These are phyloP conservation scores for Pomacea maculata DNA, from an alignment of 1,140 invertebrate species.

Conservation along the genomic window DNA sequence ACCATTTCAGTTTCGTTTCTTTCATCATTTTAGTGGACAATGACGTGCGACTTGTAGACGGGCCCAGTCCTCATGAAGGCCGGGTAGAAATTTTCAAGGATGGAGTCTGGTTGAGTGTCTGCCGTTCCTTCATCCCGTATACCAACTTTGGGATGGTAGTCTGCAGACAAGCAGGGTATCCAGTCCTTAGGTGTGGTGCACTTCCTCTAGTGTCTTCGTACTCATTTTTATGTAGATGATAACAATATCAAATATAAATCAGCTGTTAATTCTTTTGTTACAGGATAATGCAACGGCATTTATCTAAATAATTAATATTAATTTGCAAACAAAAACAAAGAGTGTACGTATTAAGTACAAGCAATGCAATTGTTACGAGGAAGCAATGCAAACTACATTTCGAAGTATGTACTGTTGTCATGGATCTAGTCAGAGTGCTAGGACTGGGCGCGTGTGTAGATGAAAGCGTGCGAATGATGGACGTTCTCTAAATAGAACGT, in stretches of 20 bases:
- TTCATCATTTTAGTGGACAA: no score
- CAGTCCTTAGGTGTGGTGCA: not conserved
- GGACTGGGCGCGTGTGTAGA: no score
- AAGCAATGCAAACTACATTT: no score
- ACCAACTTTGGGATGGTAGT: not conserved
- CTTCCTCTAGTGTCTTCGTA: not conserved
- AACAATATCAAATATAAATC: not conserved
- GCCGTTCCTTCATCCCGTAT: not conserved
- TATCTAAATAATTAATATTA: no score
- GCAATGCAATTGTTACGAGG: not conserved
- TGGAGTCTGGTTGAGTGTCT: conserved; percentile 7
- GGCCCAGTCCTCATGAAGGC: not conserved
- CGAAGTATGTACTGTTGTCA: no score
- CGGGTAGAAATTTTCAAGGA: not conserved
- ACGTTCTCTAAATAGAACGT: no score
- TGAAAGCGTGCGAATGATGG: no score
- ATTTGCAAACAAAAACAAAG: no score
- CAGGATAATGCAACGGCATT: no score
- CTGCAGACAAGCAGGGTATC: conserved; percentile 1
- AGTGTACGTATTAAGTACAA: not conserved
- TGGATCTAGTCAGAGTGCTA: no score
- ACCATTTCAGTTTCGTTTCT: no score
- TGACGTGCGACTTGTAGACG: conserved; percentile 1
- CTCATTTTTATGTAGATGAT: conserved; percentile 5
- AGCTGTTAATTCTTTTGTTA: not conserved